phyloP scores from a whole-genome alignment of 2,888 invertebrate genomes.

The Pachycephus smyrnensis region DNA sequence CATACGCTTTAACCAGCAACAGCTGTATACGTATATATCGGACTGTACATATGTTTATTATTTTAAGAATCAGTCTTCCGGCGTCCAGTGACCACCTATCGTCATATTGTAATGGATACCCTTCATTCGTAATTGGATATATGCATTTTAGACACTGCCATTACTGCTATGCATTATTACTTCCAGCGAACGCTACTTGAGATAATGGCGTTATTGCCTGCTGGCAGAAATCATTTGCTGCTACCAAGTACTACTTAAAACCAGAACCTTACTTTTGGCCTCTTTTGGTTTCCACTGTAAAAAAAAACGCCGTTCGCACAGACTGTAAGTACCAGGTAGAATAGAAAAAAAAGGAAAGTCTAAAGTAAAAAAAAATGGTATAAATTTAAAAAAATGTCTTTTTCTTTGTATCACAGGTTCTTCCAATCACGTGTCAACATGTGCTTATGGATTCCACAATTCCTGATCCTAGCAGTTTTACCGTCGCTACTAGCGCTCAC shows the following conservation, averaged over 20 bases:
- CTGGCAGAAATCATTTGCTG: background rate
- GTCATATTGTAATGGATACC: background rate
- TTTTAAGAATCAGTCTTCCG: background rate
- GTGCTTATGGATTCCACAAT: background rate
- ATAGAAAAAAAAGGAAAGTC: background rate
- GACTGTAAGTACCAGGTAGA: background rate
- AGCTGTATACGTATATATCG: background rate
- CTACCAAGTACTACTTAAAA: background rate
- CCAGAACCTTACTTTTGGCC: background rate
- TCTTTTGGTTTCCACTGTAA: too few species aligned
- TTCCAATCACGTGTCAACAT: background rate
- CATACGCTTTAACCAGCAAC: background rate
- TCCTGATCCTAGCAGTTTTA: slow-evolving; percentile 44
- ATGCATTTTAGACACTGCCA: background rate
- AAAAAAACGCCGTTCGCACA: background rate
- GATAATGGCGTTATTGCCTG: background rate
- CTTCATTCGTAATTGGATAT: background rate
- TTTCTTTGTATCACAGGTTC: background rate
- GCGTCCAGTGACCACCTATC: background rate
- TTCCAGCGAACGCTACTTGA: background rate
- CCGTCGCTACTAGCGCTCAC: slow-evolving; percentile 42
- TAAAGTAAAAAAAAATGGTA: too few species aligned
- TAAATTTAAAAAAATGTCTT: background rate
- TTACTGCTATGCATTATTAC: background rate
- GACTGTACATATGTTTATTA: background rate